Percentiles rank a stretch among this genome's conserved stretches.
Conservation (phyloP, 2,113 vertebrate species). For the Eonycteris spelaea region DNA sequence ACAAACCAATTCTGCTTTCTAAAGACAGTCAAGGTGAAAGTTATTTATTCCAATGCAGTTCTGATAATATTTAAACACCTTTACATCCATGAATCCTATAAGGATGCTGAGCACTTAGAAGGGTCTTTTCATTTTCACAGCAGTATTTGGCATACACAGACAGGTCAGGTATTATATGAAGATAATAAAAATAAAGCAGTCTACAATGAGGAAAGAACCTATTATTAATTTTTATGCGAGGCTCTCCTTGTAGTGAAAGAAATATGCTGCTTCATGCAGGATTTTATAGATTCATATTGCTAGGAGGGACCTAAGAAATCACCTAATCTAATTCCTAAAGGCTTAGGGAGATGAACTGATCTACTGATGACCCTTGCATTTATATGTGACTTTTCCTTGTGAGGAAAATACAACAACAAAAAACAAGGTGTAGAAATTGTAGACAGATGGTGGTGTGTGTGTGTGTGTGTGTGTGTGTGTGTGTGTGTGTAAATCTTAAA, state of each 20-base stretch:
- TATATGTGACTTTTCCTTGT: neutral
- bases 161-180: constrained; percentile 52
- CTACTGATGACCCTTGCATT: neutral
- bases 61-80: constrained; percentile 46
- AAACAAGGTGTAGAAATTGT: neutral
- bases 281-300: constrained; percentile 41
- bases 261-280: constrained; percentile 42
- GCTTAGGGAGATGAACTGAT: neutral
- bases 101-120: constrained; percentile 2
- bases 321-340: neutral
- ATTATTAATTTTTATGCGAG: constrained; percentile 71
- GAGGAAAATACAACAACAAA: neutral
- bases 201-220: constrained; percentile 26
- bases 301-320: neutral
- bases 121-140: constrained; percentile 52
- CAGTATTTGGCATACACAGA: constrained; percentile 29
- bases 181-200: constrained; percentile 64
- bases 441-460: neutral
- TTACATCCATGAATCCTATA: constrained; percentile 27
- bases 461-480: neutral
- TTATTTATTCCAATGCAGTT: constrained; percentile 28
- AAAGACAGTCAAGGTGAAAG: constrained; percentile 23
- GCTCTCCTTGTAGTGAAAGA: constrained; percentile 45
- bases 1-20: constrained; percentile 35
- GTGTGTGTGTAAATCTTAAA: neutral